Evolutionary conservation across 2,888 invertebrate species (phyloP), one percentile per base, ranked within the genome.

Genomic region (Eristalis pertinax): DNA sequence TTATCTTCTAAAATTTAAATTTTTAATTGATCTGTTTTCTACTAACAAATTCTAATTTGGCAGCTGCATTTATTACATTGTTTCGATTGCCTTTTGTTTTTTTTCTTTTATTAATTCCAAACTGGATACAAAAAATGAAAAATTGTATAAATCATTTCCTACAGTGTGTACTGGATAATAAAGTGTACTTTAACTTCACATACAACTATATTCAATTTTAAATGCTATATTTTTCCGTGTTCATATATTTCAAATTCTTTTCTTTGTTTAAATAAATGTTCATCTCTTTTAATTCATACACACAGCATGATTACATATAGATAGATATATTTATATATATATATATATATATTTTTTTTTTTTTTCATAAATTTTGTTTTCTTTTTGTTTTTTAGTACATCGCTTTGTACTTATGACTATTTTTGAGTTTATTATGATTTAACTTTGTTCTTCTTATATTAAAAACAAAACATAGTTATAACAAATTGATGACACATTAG

Each of bases 321-420:
- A 72, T 70, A 38, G 4, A 35, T 62, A 50, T 60, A 63, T 24
- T 8, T 32, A 10, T 10, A 32, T 32, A 32, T 32, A 8, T 32
- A 8, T 32, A 32, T n/a, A n/a, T n/a, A n/a, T n/a, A n/a, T n/a
- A n/a, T n/a, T n/a, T n/a, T n/a, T n/a, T n/a, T n/a, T n/a, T 32
- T 32, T 32, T 10, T 32, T 22, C 32, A 58, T 73, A 69, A 50
- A 50, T 78, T 67, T 79, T 24, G 26, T 41, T n/a, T 60, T 60
- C 10, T 4, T 65, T 67, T 60, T 74, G 67, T 74, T 74, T 74
- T 74, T 74, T 74, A 80, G 79, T 80, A 62, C 80, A 50, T 73
- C 11, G 24, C 32, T 80, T 80, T 80, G 67, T 80, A 80, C 80
- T 80, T 41, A 68, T 74, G 68, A 80, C 80, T 80, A 74, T 50